Conservation (phyloP, 2,797 vertebrate genomes). For the Spea hammondii region DNA sequence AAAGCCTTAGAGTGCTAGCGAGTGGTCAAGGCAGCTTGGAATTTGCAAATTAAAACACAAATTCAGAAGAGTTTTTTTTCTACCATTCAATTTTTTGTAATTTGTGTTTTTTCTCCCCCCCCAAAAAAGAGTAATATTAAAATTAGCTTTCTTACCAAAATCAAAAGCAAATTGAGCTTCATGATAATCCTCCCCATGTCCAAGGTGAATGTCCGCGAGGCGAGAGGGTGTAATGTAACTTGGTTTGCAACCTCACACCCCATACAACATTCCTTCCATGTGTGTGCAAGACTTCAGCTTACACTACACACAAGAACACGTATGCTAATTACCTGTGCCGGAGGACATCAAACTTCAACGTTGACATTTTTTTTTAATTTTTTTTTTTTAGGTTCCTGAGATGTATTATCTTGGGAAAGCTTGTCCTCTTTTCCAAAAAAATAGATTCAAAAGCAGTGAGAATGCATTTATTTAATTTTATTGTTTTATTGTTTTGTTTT, state of each 20-base stretch:
- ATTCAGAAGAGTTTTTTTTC: neutral
- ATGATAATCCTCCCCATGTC: conserved; percentile 11
- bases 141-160: conserved; percentile 26
- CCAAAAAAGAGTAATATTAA: neutral
- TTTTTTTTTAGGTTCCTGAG: no score
- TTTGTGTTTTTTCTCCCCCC: neutral
- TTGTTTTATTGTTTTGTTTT: no score
- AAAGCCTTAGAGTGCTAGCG: no score
- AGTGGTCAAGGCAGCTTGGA: neutral
- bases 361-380: no score
- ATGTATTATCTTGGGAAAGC: no score
- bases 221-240: neutral
- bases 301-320: neutral
- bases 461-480: no score
- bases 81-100: no score
- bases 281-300: neutral
- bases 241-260: conserved; percentile 21
- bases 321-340: neutral
- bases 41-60: neutral
- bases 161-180: neutral
- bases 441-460: no score
- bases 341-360: neutral
- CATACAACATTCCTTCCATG: conserved; percentile 26
- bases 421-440: no score
- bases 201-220: conserved; percentile 1